Base-by-base conservation (phyloP, 2,797 vertebrate genomes). In the Chelmon rostratus region DNA sequence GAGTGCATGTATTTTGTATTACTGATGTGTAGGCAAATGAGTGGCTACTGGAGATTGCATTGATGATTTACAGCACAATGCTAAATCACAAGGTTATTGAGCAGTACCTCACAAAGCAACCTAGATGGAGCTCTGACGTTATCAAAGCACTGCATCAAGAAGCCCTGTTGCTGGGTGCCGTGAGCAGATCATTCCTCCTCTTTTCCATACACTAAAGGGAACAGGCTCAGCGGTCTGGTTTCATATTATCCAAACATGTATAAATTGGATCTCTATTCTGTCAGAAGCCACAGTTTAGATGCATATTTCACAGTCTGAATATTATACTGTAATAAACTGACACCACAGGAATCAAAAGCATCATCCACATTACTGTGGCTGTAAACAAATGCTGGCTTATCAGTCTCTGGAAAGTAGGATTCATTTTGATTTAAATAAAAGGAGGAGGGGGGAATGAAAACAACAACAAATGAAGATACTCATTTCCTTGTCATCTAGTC, bases 111-210 rank as follows among this genome's bases (percentile, higher is more conserved):
- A 68, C 66, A 88, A 84, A 92, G 91, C 89, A 92, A 94, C 94
- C 95, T 96, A 96, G 95, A 95, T 96, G 96, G 95, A 95, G 94
- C 96, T 96, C 93, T 95, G 93, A 94, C 92, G 94, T 96, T 96
- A 94, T 94, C 91, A 94, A 95, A 96, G 90, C 90, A 59, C 85
- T 86, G 92, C 87, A 92, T 91, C 87, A 90, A 90, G 85, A 83
- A 91, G 89, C 89, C 86, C 92, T 94, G 94, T 92, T 94, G 93
- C 92, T 91, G 90, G 91, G 92, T 88, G 89, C 91, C 35, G 59
- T 68, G 86, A 93, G 91, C 90, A 91, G 89, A 93, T 91, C 87
- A 81, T 89, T 86, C 81, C 88, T 69, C 72, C 83, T 91, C 68
- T 88, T 80, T 81, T 69, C 74, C 44, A 58, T 68, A 73, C 75